Evolutionary conservation across 2,113 vertebrate genomes (phyloP).

Genomic region (Trichechus manatus): DNA sequence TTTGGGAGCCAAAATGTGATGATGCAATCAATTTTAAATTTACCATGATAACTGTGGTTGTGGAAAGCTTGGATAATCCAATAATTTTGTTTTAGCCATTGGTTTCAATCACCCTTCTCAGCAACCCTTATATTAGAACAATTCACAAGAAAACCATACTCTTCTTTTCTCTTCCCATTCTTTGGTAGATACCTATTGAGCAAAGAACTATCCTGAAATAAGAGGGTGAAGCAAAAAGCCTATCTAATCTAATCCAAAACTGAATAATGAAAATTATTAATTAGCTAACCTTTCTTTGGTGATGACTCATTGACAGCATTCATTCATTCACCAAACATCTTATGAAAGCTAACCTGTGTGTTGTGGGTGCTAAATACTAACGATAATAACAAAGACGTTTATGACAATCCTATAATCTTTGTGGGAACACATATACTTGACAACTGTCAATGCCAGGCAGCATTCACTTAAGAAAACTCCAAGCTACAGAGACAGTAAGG

Average conservation of each 20-base stretch:
- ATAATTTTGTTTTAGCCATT: constrained; percentile 1
- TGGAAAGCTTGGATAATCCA: neutral
- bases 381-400: neutral
- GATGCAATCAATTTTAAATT: constrained; percentile 22
- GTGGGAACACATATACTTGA: neutral
- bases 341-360: neutral
- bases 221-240: neutral
- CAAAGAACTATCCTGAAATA: neutral
- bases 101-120: neutral
- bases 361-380: neutral
- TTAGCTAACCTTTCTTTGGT: neutral
- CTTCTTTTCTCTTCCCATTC: neutral
- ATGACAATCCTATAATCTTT: neutral
- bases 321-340: neutral
- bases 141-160: neutral
- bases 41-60: neutral
- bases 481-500: neutral
- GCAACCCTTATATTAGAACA: neutral
- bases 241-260: constrained; percentile 22
- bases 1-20: constrained; percentile 32
- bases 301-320: neutral
- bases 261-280: neutral
- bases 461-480: constrained; percentile 22
- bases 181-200: neutral
- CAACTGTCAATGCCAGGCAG: neutral